Conservation (phyloP, 2,797 vertebrate species). For the Eidolon dupreanum region DNA sequence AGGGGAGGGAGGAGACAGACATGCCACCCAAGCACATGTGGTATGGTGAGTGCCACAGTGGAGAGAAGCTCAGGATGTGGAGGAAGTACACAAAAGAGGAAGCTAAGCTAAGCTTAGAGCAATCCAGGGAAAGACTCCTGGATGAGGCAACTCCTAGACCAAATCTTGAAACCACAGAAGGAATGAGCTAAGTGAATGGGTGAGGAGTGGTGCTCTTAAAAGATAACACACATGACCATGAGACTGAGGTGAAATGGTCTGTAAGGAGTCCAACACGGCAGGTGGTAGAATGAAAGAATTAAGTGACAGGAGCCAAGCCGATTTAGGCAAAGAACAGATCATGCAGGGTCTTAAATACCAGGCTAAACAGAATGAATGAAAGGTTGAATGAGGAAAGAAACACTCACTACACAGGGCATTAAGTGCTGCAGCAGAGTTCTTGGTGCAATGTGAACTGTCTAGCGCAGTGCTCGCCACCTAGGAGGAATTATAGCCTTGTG, state of each 20-base stretch:
- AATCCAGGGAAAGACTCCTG: background rate
- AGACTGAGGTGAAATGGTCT: background rate
- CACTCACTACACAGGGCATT: rapidly evolving
- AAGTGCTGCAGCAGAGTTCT: no score
- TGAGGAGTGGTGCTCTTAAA: background rate
- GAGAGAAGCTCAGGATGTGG: background rate
- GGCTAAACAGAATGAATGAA: background rate
- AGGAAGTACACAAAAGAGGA: background rate
- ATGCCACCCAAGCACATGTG: rapidly evolving
- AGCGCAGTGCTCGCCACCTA: background rate
- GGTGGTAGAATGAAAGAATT: background rate
- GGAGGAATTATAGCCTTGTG: background rate
- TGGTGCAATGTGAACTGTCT: background rate
- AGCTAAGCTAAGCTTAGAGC: background rate
- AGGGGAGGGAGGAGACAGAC: background rate
- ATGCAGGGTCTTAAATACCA: background rate
- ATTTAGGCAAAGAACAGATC: background rate
- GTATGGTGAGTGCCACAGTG: background rate
- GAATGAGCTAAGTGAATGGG: background rate
- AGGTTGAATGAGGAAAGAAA: background rate
- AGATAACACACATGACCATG: background rate
- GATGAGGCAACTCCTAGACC: background rate
- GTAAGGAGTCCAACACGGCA: background rate
- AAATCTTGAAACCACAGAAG: background rate
- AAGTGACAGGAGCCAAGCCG: background rate